Evolutionary conservation across 53 echinoderm and acorn worm genomes (phyloP), one percentile per base, ranked within the genome.

Genomic region (Temnopleurus reevesii): DNA sequence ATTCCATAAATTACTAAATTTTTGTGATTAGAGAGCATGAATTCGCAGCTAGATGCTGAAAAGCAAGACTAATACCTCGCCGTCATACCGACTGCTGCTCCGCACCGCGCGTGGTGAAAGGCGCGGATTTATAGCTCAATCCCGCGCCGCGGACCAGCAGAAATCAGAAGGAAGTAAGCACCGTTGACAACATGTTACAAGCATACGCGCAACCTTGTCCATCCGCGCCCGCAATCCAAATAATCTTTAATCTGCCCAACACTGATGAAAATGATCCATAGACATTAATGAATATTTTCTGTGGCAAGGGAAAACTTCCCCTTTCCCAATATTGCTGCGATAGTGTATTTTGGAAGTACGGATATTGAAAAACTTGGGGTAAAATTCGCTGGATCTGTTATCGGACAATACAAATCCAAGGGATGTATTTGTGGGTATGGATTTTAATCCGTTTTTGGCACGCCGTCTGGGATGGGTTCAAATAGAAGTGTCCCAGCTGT

Each of bases 111-210:
- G 5, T 83, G 83, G 54, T 83, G 83, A 83, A 30, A 83, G 83
- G 83, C 83, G 83, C 31, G 83, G 83, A 83, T 56, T 83, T 83
- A 55, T 53, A 21, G 35, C 83, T 83, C 51, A 83, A 83, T 83
- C 83, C 83, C n/a, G 30, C 0, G 21, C 30, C 56, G 23, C 19
- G 15, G 80, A 80, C 80, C 80, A 43, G 36, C 23, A n/a, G 38
- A 38, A 23, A 71, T 46, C 79, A 35, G 23, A 7, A 47, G 4
- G 41, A 46, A 49, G 26, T 26, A 49, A 79, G 47, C 49, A 49
- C 46, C 47, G 79, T 29, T 47, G 79, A 46, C 47, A 79, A 49
- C 47, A 46, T 7, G 79, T 17, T 30, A 79, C 79, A 27, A 49
- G 51, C 71, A 71, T 21, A 10, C 41, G 71, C 49, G 79, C 79